Conservation (phyloP, 2,888 invertebrate genomes). For the Ptychoptera contaminata region DNA sequence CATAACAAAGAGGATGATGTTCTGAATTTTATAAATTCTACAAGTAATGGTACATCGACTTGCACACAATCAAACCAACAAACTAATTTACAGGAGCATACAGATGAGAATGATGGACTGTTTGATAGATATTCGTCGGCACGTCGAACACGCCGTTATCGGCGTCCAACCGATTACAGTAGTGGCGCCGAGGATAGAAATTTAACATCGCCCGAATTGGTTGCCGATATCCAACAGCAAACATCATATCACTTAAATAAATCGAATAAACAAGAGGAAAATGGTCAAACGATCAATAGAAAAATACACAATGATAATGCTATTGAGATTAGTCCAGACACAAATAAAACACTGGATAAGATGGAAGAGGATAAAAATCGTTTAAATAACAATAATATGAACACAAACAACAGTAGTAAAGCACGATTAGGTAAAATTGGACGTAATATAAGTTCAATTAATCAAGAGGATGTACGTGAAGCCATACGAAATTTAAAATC, state of each 20-base stretch:
- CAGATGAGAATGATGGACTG: slow-evolving; percentile 40
- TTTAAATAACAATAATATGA: slow-evolving; percentile 5
- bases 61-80: background rate
- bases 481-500: slow-evolving; percentile 49
- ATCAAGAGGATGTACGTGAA: slow-evolving; percentile 52
- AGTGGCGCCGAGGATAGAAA: slow-evolving; percentile 40
- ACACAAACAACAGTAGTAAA: slow-evolving; percentile 8
- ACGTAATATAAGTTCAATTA: slow-evolving; percentile 51
- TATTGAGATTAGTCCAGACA: slow-evolving; percentile 4
- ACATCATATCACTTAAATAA: slow-evolving; percentile 12
- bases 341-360: slow-evolving; percentile 20
- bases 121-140: slow-evolving; percentile 75
- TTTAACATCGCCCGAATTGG: slow-evolving; percentile 27
- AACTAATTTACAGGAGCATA: background rate
- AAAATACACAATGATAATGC: slow-evolving; percentile 9
- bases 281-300: slow-evolving; percentile 9
- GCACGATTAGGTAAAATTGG: slow-evolving; percentile 29
- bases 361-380: slow-evolving; percentile 7
- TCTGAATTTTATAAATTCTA: no score
- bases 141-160: slow-evolving; percentile 66
- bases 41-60: no score
- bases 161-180: slow-evolving; percentile 43
- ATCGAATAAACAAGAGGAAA: background rate
- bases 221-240: slow-evolving; percentile 12
- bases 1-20: no score